Evolutionary conservation across 2,113 vertebrate genomes (phyloP).

Genomic region (Bufo gargarizans): DNA sequence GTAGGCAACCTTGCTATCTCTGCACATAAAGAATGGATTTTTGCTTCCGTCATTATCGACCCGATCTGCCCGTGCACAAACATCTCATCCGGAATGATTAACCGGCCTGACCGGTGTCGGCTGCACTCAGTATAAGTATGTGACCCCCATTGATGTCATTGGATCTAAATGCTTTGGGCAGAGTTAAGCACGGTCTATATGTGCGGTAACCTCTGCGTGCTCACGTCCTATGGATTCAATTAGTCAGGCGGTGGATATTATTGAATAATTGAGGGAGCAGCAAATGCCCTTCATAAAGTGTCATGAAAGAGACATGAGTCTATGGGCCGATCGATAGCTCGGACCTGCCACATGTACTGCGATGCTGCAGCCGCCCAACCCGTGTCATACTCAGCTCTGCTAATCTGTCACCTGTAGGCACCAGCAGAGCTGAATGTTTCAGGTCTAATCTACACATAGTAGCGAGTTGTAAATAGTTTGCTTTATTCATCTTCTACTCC

Average conservation of each 20-base stretch:
- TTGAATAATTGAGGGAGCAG: constrained; percentile 15
- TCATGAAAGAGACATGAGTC: not conserved
- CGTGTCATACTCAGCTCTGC: no score
- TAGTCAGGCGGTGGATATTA: constrained; percentile 7
- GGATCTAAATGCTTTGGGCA: not conserved
- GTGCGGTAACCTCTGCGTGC: not conserved
- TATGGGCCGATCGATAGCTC: not conserved
- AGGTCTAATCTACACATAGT: no score
- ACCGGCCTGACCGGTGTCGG: no score
- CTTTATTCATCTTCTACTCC: not conserved
- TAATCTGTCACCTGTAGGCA: no score
- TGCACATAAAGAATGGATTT: not conserved
- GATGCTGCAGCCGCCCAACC: no score
- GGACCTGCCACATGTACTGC: no score
- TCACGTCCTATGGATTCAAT: not conserved
- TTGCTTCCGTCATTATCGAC: not conserved
- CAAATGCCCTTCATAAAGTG: constrained; percentile 11
- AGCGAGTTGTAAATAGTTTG: no score
- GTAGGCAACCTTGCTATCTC: no score
- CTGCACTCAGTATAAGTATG: not conserved
- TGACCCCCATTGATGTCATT: not conserved
- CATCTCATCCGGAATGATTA: not conserved
- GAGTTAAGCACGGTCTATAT: not conserved
- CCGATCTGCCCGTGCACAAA: no score
- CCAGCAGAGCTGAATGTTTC: no score